These are phyloP conservation scores for Salvelinus sp. DNA, from an alignment of 2,113 vertebrate genomes.

Conservation along the genomic window DNA sequence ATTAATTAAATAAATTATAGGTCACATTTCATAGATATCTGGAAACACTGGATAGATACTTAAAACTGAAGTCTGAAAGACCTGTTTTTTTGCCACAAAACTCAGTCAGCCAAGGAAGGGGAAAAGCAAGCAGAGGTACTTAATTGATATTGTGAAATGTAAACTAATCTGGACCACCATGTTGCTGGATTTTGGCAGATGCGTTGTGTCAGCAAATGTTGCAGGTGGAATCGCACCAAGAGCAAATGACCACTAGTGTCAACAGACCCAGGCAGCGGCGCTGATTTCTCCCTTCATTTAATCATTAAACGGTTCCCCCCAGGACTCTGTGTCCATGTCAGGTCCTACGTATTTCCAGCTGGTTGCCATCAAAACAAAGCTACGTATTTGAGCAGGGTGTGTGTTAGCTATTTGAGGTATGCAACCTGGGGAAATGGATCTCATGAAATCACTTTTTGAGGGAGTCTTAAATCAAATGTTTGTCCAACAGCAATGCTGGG, in stretches of 20 bases:
- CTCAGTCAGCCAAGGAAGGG: constrained; percentile 7
- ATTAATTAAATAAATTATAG: too few species aligned
- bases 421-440: not conserved
- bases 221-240: constrained; percentile 4
- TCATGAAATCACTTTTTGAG: not conserved
- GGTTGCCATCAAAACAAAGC: not conserved
- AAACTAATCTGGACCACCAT: constrained; percentile 26
- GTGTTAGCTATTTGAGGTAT: not conserved
- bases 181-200: constrained; percentile 17
- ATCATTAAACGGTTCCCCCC: not conserved
- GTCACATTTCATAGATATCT: too few species aligned
- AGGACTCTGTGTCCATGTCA: not conserved
- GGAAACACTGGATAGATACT: too few species aligned
- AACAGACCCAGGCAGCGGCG: not conserved
- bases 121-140: constrained; percentile 7
- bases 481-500: not conserved
- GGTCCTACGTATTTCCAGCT: not conserved
- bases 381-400: not conserved
- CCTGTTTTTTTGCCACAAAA: constrained; percentile 13
- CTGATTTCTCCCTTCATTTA: not conserved
- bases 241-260: not conserved
- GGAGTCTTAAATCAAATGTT: not conserved
- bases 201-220: constrained; percentile 10
- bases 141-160: constrained; percentile 36
- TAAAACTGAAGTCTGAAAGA: constrained; percentile 7